Evolutionary conservation across 2,888 invertebrate genomes (phyloP).

Genomic region (Rotaria macrura): DNA sequence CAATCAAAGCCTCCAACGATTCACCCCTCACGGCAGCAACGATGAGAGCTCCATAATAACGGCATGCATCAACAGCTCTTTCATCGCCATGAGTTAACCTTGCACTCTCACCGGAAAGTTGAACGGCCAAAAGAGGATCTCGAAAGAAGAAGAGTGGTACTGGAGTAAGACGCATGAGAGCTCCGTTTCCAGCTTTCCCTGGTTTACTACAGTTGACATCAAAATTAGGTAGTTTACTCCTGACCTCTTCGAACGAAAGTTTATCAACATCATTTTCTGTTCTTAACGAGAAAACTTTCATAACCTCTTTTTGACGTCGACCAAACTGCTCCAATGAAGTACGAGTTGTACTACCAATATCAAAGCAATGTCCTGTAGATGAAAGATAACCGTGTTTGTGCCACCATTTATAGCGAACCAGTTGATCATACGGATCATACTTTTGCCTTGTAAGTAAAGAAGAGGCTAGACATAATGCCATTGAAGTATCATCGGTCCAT

Average conservation of each 20-base stretch:
- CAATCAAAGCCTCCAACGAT: not conserved
- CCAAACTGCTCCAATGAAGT: not conserved
- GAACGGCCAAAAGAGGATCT: not conserved
- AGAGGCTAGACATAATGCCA: not conserved
- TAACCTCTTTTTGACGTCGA: not conserved
- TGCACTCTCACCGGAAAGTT: not conserved
- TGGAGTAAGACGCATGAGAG: not conserved
- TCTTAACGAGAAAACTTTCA: not conserved
- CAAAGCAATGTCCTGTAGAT: not conserved
- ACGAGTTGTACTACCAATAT: not conserved
- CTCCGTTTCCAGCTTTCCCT: not conserved
- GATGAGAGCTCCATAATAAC: not conserved
- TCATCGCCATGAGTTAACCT: not conserved
- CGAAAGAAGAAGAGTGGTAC: not conserved
- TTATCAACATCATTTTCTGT: not conserved
- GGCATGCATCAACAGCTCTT: not conserved
- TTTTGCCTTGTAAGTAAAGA: not conserved
- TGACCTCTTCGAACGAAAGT: not conserved
- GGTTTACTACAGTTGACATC: not conserved
- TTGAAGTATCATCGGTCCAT: slow-evolving; percentile 6
- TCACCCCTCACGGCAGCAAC: not conserved
- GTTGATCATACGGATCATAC: not conserved
- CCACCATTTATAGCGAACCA: not conserved
- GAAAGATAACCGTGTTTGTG: not conserved
- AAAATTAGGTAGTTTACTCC: not conserved